A percentile compares a stretch with the other conserved stretches of the same genome.
phyloP scores from a whole-genome alignment of 1,140 invertebrate species.

The Polyergus mexicanus region DNA sequence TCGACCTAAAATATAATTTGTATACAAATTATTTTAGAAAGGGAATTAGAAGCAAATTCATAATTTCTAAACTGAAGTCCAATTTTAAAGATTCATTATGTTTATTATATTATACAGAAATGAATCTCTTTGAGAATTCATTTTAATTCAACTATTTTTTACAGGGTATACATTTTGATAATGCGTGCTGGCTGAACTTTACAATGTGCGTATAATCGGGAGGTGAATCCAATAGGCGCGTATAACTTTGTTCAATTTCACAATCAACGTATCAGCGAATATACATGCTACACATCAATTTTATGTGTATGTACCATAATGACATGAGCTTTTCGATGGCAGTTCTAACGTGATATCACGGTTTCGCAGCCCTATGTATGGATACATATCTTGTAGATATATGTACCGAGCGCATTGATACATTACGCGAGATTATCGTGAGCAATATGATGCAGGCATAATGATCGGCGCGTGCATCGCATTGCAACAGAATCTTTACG shows the following conservation, averaged over 20 bases:
- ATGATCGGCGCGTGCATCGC: constrained; percentile 53
- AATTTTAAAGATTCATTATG: constrained; percentile 7
- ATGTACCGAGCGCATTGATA: constrained; percentile 12
- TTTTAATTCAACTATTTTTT: constrained; percentile 37
- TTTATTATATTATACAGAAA: neutral
- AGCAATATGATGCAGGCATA: constrained; percentile 57
- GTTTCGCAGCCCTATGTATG: neutral
- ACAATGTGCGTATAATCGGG: constrained; percentile 40
- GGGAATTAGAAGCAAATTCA: neutral
- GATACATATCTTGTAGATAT: constrained; percentile 33
- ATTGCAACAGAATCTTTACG: constrained; percentile 31
- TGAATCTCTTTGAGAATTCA: neutral
- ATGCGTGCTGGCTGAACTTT: constrained; percentile 34
- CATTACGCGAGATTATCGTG: constrained; percentile 36
- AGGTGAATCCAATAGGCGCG: neutral
- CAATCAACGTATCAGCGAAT: constrained; percentile 14
- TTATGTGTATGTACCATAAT: constrained; percentile 6
- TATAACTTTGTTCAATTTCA: neutral
- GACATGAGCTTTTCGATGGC: constrained; percentile 35
- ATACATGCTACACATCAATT: constrained; percentile 43
- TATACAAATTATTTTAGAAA: neutral
- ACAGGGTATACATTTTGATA: neutral
- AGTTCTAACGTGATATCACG: constrained; percentile 21
- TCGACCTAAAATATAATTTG: neutral
- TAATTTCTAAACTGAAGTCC: neutral